phyloP scores from a whole-genome alignment of 2,888 invertebrate genomes.

The Hermaeophaga mercurialis region DNA sequence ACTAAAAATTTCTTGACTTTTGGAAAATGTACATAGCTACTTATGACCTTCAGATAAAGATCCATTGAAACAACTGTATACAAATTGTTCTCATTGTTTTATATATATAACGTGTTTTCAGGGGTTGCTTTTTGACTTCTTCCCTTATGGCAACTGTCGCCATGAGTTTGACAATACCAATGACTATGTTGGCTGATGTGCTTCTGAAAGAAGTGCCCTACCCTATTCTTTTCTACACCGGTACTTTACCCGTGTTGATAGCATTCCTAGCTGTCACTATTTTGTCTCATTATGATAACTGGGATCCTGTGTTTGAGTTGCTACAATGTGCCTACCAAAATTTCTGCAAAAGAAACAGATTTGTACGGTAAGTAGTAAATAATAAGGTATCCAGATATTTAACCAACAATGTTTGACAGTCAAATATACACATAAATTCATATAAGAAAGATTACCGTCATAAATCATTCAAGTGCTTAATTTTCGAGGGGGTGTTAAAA shows the following conservation, averaged over 20 bases:
- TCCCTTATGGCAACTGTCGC: conserved; percentile 86
- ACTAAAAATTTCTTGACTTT: no score
- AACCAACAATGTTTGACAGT: no score
- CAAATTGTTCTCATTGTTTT: no score
- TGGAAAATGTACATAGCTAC: no score
- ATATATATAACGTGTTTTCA: conserved; percentile 29
- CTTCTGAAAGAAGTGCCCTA: conserved; percentile 71
- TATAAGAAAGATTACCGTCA: no score
- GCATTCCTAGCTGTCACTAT: conserved; percentile 74
- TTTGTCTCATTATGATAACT: conserved; percentile 78
- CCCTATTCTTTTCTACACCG: conserved; percentile 74
- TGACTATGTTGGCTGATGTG: conserved; percentile 86
- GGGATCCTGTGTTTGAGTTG: conserved; percentile 74
- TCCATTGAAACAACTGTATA: no score
- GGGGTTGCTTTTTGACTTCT: conserved; percentile 90
- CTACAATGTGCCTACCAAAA: conserved; percentile 61
- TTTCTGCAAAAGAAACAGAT: conserved; percentile 59
- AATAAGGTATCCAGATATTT: no score
- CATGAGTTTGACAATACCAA: conserved; percentile 84
- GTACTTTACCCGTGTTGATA: conserved; percentile 76
- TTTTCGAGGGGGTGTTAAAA: no score
- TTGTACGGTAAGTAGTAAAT: conserved; percentile 58
- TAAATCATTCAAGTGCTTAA: no score
- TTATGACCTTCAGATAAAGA: no score
- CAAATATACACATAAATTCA: no score